Evolutionary conservation across 2,888 invertebrate species (phyloP), one percentile per base, ranked within the genome.

Genomic region (Epicampocera succincta): DNA sequence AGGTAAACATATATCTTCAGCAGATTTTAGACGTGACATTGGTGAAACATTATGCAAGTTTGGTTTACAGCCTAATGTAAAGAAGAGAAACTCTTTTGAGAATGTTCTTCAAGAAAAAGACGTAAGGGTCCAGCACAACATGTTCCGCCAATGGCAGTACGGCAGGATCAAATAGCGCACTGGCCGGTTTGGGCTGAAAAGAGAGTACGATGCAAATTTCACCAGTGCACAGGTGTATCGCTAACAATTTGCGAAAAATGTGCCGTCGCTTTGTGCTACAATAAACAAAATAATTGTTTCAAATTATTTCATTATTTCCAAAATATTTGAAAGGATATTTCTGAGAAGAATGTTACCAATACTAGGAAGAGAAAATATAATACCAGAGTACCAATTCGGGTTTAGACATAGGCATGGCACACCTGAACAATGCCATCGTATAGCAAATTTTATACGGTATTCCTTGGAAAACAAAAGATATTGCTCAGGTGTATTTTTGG

Each of bases 181-280:
- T 29, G 52, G 52, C 29, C 13, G n/a, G 29, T n/a, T 13, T 52
- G 25, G 52, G 13, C 52, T n/a, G 25, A 52, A 25, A 29, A 29
- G 52, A 13, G 52, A 25, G n/a, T 44, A n/a, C 3, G 52, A 1
- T 4, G n/a, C 13, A 52, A 44, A 44, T 2, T 48, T 8, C 40
- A 40, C 40, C 40, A 60, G 21, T 63, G 48, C 15, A 12, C 15
- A 63, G 33, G 46, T 2, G 48, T 46, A 4, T 29, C 29, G 13
- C 46, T 48, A 19, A 63, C 63, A 33, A n/a, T 29, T 33, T 84
- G 84, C 40, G 84, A 85, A 66, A 85, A 86, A 78, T 85, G 80
- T 77, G 74, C 84, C 6, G 80, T 85, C 38, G 78, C 72, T 9
- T 77, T 85, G 38, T 86, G 84, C 48, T 84, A 85, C 29, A 85